Conservation (phyloP, 2,113 vertebrate genomes). For the Lophotis ruficrista region DNA sequence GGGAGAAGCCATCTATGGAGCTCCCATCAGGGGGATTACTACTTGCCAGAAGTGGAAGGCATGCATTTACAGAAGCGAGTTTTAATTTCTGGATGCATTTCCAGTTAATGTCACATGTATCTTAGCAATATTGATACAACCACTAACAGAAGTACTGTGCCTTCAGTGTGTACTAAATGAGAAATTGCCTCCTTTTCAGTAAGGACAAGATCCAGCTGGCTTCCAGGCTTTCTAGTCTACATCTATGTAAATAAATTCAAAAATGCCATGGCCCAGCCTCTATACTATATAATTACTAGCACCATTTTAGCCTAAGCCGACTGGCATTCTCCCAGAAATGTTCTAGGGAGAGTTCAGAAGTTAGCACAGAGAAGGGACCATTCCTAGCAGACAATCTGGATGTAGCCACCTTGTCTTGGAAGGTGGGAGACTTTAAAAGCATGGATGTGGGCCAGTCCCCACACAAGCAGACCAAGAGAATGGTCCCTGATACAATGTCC, state of each 20-base stretch:
- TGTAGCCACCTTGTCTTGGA: background rate
- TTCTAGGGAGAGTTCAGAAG: background rate
- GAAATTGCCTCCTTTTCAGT: background rate
- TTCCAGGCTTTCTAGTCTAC: background rate
- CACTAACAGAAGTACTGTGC: background rate
- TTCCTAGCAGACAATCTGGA: background rate
- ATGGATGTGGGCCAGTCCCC: background rate
- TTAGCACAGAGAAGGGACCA: background rate
- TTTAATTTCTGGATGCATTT: background rate
- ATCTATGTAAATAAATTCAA: background rate
- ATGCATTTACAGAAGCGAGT: background rate
- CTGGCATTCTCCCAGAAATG: background rate
- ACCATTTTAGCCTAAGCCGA: background rate
- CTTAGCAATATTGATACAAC: background rate
- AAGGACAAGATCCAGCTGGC: background rate
- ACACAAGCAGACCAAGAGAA: background rate
- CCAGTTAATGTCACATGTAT: background rate
- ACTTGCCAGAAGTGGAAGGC: background rate
- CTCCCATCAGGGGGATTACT: background rate
- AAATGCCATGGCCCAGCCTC: background rate
- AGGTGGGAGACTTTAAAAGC: background rate
- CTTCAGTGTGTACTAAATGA: background rate
- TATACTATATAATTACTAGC: background rate
- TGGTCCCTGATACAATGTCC: background rate
- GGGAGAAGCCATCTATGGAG: background rate